These are phyloP conservation scores for Hyposoter dolosus DNA, from an alignment of 2,888 invertebrate genomes.

Conservation along the genomic window DNA sequence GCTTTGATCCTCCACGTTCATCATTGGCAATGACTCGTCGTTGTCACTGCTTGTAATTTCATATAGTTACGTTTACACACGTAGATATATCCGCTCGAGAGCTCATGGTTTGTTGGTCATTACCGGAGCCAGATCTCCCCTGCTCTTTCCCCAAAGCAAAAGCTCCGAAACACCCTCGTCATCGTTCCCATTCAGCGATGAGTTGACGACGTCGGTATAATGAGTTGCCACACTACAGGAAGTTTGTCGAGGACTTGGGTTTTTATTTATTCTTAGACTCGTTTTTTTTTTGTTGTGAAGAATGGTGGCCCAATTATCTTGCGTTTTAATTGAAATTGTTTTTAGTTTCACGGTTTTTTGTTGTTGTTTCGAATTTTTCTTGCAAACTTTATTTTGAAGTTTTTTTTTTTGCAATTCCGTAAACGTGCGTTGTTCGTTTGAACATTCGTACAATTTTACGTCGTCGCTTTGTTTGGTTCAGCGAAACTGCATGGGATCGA, in stretches of 20 bases:
- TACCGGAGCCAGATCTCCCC: constrained; percentile 50
- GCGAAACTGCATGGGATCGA: no score
- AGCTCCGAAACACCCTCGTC: constrained; percentile 58
- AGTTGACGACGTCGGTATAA: constrained; percentile 50
- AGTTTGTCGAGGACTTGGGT: constrained; percentile 45
- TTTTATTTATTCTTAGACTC: constrained; percentile 3
- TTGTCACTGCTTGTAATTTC: constrained; percentile 18
- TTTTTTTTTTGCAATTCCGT: no score
- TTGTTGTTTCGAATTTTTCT: neutral
- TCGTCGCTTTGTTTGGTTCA: no score
- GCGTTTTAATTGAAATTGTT: neutral
- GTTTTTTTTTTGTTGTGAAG: neutral
- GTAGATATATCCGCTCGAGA: neutral
- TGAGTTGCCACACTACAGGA: constrained; percentile 39
- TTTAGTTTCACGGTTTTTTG: neutral
- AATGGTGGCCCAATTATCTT: neutral
- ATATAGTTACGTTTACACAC: neutral
- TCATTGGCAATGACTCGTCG: constrained; percentile 45
- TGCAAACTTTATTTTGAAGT: neutral
- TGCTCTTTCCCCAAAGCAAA: constrained; percentile 5
- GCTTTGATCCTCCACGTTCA: constrained; percentile 5
- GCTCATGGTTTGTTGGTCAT: constrained; percentile 34
- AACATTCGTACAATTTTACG: no score
- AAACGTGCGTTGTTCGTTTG: no score
- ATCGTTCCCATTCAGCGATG: constrained; percentile 54